Base-by-base conservation (phyloP, 2,797 vertebrate genomes). In the Smutsia gigantea region DNA sequence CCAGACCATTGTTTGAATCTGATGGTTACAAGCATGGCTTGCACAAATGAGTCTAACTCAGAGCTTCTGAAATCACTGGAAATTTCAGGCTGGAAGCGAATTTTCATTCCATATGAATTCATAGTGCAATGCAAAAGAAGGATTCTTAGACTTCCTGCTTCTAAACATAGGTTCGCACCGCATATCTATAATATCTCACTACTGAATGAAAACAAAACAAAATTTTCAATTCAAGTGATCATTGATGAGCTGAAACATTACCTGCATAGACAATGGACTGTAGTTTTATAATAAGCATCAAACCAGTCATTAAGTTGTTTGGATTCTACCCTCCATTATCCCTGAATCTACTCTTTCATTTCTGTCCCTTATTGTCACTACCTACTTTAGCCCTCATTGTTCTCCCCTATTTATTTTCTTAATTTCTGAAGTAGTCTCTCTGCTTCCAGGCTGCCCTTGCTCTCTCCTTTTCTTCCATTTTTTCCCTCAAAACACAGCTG, bases 1-100 rank as follows among this genome's bases (percentile, higher is more conserved):
- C n/a, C 77, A 94, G 37, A 64, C 46, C 49, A 37, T 72, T 94
- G 92, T 88, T 81, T 79, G 61, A 69, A 55, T 78, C 55, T 75
- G 71, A 74, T 46, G 53, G 49, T 59, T 78, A 68, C 3, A 29
- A 63, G 39, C 49, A 4, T 8, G n/a, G 49, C 51, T 79, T 75
- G 71, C 21, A 57, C 46, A 79, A 31, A 89, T 93, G 64, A 92
- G 13, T 85, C n/a, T 71, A 27, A 61, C 46, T 59, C 17, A 0
- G 42, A 66, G 85, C 61, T 90, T 77, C 77, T 78, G 42, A 68
- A 27, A 78, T 82, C 34, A 25, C 23, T 31, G 46, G 17, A 85
- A 55, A 88, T 89, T 82, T 95, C 81, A 88, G 64, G 21, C n/a
- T n/a, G 27, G 34, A n/a, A 21, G 51, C 27, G 61, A 31, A 71